Percentiles rank a stretch among this genome's conserved stretches.
phyloP scores from a whole-genome alignment of 1,140 invertebrate species.

The Antheraea mylitta region DNA sequence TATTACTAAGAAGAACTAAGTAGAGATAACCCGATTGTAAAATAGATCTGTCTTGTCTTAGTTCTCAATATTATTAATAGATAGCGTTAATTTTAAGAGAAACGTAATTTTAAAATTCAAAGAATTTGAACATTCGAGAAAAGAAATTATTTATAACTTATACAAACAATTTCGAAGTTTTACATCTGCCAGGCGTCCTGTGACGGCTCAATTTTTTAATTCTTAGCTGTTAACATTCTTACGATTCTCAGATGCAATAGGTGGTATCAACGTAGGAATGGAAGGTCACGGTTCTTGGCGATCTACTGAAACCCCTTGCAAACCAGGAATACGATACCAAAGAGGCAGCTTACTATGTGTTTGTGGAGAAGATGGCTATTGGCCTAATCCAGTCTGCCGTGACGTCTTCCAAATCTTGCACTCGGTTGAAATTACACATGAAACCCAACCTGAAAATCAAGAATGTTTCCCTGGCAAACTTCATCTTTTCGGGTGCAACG shows the following conservation, averaged over 20 bases:
- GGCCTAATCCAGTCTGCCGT: slow-evolving; percentile 62
- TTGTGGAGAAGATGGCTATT: slow-evolving; percentile 58
- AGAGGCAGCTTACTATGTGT: slow-evolving; percentile 44
- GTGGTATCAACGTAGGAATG: slow-evolving; percentile 57
- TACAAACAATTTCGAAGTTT: too few relatives aligned
- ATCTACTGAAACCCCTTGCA: slow-evolving; percentile 33
- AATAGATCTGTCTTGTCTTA: too few relatives aligned
- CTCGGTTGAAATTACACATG: slow-evolving; percentile 35
- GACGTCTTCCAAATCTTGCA: slow-evolving; percentile 51
- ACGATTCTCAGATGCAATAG: slow-evolving; percentile 45
- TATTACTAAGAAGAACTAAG: too few relatives aligned
- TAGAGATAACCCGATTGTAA: too few relatives aligned
- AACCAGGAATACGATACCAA: slow-evolving; percentile 47
- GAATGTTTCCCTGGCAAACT: slow-evolving; percentile 48
- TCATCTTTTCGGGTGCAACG: slow-evolving; percentile 55
- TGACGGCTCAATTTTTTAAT: too few relatives aligned
- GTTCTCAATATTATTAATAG: too few relatives aligned
- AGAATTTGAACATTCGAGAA: too few relatives aligned
- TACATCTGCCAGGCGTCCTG: too few relatives aligned
- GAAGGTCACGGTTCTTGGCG: slow-evolving; percentile 62
- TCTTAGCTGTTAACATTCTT: not conserved
- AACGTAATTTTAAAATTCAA: too few relatives aligned
- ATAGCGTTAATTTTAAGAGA: too few relatives aligned
- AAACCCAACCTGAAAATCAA: slow-evolving; percentile 24
- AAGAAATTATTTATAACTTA: too few relatives aligned